Base-by-base conservation (phyloP, 2,888 invertebrate genomes). In the Aromia moschata region DNA sequence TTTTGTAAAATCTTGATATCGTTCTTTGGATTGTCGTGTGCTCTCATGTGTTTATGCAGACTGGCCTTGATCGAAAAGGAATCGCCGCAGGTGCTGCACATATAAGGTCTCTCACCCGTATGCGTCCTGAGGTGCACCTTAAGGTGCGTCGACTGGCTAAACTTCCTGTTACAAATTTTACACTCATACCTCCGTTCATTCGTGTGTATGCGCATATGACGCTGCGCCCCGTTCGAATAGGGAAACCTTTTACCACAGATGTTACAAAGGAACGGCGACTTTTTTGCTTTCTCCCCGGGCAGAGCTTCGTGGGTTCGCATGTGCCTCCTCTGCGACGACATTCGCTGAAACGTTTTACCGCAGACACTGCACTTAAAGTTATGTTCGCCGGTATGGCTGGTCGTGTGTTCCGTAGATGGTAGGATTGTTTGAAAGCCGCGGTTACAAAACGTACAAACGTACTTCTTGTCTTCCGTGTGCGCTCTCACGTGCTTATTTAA, bases 61-160 rank as follows among this genome's bases (percentile, higher is more conserved):
- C 70, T 70, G 9, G 75, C 73, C 49, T 75, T 77, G 11, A 77
- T 58, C 1, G 75, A 70, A 56, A 76, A 78, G 1, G 73, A 69
- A 44, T 75, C 76, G 1, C 82, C 81, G 69, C 85, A 85, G 31
- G 78, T 75, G 57, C 80, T 79, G 73, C 85, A 85, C 56, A 81
- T 74, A 66, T 81, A 84, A 1, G 84, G 84, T 37, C 81, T 79
- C 25, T 81, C 79, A 2, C 84, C 84, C 1, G 81, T 80, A 64
- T 85, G 85, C 1, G 79, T 79, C 62, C 83, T 76, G 77, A 82
- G 82, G 64, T 85, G 85, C 54, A 84, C 82, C 16, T 79, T 79
- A 49, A 83, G 73, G 66, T 81, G 80, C 11, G 80, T 80, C 2
- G 76, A 75, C 63, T 82, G 78, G 1, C 79, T 78, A 65, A 82